Evolutionary conservation across 2,113 vertebrate genomes (phyloP).

Genomic region (Malurus alboscapulatus): DNA sequence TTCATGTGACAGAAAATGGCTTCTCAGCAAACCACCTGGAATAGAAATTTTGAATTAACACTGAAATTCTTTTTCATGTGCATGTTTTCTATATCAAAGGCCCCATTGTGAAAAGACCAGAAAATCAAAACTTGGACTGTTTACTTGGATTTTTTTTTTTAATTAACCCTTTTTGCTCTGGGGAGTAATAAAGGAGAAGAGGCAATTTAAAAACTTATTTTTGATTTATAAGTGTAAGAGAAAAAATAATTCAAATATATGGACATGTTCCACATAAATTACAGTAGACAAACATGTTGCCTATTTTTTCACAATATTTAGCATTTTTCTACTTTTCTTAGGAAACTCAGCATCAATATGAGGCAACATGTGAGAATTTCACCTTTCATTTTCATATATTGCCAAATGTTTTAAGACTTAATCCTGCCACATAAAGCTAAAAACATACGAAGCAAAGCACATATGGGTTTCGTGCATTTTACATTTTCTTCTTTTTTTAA

Average conservation of each 20-base stretch:
- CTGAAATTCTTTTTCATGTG: background rate
- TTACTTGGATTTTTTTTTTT: background rate
- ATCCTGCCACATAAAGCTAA: background rate
- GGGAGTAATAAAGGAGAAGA: background rate
- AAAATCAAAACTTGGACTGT: background rate
- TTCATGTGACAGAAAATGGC: background rate
- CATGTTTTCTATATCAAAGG: background rate
- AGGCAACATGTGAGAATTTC: background rate
- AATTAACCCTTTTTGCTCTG: background rate
- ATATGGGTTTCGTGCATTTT: background rate
- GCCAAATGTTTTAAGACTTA: background rate
- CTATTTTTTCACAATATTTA: background rate
- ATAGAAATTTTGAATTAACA: background rate
- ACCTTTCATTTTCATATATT: background rate
- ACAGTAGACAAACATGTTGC: background rate
- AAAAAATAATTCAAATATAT: background rate
- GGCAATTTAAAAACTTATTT: background rate
- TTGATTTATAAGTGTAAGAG: background rate
- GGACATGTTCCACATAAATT: fast-evolving
- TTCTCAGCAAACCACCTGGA: background rate
- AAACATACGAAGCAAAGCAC: background rate
- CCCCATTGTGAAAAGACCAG: background rate
- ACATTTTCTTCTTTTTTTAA: background rate
- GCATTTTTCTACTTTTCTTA: background rate
- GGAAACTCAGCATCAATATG: background rate